A percentile compares a stretch with the other conserved stretches of the same genome.
Conservation (phyloP, 2,797 vertebrate genomes). For the Bradypus variegatus region DNA sequence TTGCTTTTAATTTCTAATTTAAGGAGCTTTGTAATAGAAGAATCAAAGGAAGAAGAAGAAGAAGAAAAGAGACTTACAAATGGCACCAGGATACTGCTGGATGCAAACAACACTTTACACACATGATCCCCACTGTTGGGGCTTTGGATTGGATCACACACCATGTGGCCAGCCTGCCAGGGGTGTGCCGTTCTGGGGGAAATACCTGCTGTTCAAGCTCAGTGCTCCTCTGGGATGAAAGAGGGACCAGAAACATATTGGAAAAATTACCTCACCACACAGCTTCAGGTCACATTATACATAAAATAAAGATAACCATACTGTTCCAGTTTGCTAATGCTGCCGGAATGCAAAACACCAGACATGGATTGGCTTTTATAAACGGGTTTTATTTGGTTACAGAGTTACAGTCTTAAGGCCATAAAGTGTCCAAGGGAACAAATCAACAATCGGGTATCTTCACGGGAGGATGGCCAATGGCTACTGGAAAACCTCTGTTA, state of each 20-base stretch:
- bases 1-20: slow-evolving; percentile 1
- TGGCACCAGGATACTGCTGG: background rate
- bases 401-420: too few species aligned
- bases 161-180: background rate
- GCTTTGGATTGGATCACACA: background rate
- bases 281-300: background rate
- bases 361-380: too few species aligned
- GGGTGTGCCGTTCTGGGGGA: background rate
- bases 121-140: background rate
- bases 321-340: too few species aligned
- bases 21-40: background rate
- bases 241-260: background rate
- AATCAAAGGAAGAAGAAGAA: background rate
- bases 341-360: too few species aligned
- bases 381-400: too few species aligned
- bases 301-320: background rate
- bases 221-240: background rate
- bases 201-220: background rate
- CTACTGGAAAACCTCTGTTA: too few species aligned
- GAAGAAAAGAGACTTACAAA: background rate
- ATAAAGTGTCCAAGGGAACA: too few species aligned
- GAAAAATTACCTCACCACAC: background rate
- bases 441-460: too few species aligned
- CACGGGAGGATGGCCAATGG: too few species aligned
- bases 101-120: background rate